Evolutionary conservation across 2,113 vertebrate genomes (phyloP), one percentile per base, ranked within the genome.

Genomic region (Nesoenas mayeri): DNA sequence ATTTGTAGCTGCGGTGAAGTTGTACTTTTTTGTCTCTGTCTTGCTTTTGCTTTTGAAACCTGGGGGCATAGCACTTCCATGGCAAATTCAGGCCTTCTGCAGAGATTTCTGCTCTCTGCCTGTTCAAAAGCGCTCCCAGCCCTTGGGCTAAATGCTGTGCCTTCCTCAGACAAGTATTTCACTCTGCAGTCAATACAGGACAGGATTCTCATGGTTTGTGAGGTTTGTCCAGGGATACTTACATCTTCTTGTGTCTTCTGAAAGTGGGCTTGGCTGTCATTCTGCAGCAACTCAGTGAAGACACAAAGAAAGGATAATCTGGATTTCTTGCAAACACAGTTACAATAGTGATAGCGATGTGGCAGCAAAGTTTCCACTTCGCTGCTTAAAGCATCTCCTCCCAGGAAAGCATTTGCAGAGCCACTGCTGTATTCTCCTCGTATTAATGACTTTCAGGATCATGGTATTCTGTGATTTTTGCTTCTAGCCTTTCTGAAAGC

Each of bases 31-130:
- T 71, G 34, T 72, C 28, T 72, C 28, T 38, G 2, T 50, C 29
- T 69, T 78, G 34, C 15, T 61, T 57, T 44, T 82, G 61, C 74
- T 79, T 75, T 82, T 72, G 42, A 78, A 91, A 74, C 56, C 24
- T 0, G 1, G 28, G 53, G n/a, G 4, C 24, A 11, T 4, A 32
- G 32, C 0, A 0, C 34, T 79, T 53, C 72, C 20, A 3, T 42
- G 50, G 75, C 58, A 31, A 77, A 53, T 28, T 65, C 42, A 40
- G 32, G 32, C 15, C 9, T 82, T 75, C 60, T 75, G 75, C 32
- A 48, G 79, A 42, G 53, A 34, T 82, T 88, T 54, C 18, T 26
- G 3, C 10, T 53, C 69, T 70, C 61, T 74, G 32, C 38, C 42
- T 72, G 6, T 34, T 67, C 34, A 34, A 53, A 81, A 53, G 20